These are phyloP conservation scores for Monopis laevigella DNA, from an alignment of 2,888 invertebrate genomes.

Conservation along the genomic window DNA sequence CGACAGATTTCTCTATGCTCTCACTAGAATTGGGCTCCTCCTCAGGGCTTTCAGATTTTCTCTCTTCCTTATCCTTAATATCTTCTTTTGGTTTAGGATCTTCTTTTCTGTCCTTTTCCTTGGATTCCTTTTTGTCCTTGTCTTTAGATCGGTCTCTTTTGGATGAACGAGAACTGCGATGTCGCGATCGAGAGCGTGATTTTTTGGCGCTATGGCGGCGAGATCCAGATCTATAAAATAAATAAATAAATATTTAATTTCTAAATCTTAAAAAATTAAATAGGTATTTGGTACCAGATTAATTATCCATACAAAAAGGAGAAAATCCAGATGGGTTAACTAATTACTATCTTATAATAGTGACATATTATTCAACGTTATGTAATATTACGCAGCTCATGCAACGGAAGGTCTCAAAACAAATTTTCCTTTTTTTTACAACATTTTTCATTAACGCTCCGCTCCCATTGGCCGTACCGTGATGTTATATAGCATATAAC, in stretches of 20 bases:
- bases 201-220: slow-evolving; percentile 69
- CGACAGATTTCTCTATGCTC: slow-evolving; percentile 13
- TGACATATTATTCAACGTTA: too few species aligned
- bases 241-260: slow-evolving; percentile 6
- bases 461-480: too few species aligned
- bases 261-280: too few species aligned
- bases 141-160: slow-evolving; percentile 55
- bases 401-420: too few species aligned
- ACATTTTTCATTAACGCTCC: too few species aligned
- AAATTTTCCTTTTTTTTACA: too few species aligned
- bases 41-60: slow-evolving; percentile 28
- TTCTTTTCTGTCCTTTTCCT: slow-evolving; percentile 27
- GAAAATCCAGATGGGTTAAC: too few species aligned
- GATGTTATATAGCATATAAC: too few species aligned
- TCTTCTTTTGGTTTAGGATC: slow-evolving; percentile 26
- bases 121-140: slow-evolving; percentile 39
- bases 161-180: slow-evolving; percentile 59
- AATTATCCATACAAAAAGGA: too few species aligned
- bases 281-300: too few species aligned
- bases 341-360: too few species aligned
- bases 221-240: slow-evolving; percentile 50
- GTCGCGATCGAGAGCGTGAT: slow-evolving; percentile 56
- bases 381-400: too few species aligned
- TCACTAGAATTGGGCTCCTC: slow-evolving; percentile 11
- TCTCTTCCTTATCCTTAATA: slow-evolving; percentile 28